Percentiles rank a stretch among this genome's conserved stretches.
These are phyloP conservation scores for Pyrgilauda ruficollis DNA, from an alignment of 2,113 vertebrate species.

Conservation along the genomic window DNA sequence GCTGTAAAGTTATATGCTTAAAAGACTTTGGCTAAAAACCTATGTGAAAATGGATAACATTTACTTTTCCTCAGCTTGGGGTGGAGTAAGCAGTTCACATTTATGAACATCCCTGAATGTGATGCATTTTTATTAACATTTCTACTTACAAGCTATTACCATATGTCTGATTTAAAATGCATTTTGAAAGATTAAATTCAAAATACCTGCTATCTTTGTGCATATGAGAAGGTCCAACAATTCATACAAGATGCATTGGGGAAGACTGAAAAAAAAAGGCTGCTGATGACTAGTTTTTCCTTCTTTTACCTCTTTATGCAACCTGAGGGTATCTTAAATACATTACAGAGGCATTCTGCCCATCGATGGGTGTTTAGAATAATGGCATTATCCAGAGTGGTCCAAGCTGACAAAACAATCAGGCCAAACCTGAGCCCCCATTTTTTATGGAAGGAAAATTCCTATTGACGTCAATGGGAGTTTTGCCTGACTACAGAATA, in stretches of 20 bases:
- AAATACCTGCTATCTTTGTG: background rate
- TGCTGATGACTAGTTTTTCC: background rate
- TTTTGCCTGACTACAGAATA: conserved; percentile 37
- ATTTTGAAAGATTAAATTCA: background rate
- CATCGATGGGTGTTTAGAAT: background rate
- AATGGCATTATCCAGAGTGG: background rate
- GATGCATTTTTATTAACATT: conserved; percentile 48
- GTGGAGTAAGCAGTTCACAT: background rate
- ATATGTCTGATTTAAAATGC: background rate
- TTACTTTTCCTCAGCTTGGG: conserved; percentile 44
- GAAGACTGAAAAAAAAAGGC: background rate
- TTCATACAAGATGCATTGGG: background rate
- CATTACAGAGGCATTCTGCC: background rate
- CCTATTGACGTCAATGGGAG: conserved; percentile 46
- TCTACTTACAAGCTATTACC: conserved; percentile 47
- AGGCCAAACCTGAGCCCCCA: background rate
- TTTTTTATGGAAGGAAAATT: conserved; percentile 29
- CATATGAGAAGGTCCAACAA: background rate
- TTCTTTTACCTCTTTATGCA: background rate
- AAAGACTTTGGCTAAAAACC: conserved; percentile 51
- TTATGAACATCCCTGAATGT: background rate
- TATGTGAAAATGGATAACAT: conserved; percentile 53
- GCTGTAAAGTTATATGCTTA: conserved; percentile 57
- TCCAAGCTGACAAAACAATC: background rate
- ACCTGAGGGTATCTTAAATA: background rate